Conservation (phyloP, 2,888 invertebrate species). For the Netelia melanura region DNA sequence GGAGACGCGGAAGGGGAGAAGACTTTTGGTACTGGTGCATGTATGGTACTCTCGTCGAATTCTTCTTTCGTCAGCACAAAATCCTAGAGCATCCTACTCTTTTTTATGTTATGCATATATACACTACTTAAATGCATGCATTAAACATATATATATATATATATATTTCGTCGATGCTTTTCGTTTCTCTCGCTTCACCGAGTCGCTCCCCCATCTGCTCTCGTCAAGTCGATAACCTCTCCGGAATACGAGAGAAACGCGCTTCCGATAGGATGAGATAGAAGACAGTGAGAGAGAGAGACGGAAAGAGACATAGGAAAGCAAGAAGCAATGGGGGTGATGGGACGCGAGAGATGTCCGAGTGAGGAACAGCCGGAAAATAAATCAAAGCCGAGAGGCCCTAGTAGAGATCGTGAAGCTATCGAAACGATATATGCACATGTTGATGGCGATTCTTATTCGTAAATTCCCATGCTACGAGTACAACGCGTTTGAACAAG, state of each 20-base stretch:
- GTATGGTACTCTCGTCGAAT: neutral
- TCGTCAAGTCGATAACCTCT: constrained; percentile 60
- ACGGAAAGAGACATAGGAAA: constrained; percentile 1
- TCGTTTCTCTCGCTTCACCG: constrained; percentile 1
- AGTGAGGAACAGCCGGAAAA: constrained; percentile 42
- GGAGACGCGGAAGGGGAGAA: too few relatives aligned
- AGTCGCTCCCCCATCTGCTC: constrained; percentile 35
- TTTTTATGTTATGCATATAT: neutral
- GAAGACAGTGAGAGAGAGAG: neutral
- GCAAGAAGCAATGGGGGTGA: constrained; percentile 32
- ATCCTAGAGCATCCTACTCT: constrained; percentile 11
- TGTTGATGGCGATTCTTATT: neutral
- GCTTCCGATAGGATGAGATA: constrained; percentile 34
- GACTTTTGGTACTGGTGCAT: too few relatives aligned
- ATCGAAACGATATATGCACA: constrained; percentile 28
- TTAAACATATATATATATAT: constrained; percentile 12
- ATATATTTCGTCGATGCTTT: neutral
- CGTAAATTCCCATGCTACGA: neutral
- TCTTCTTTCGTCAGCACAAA: constrained; percentile 34
- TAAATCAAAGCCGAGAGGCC: constrained; percentile 35
- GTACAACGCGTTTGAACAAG: neutral
- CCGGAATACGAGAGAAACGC: constrained; percentile 51
- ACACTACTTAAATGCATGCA: too few relatives aligned
- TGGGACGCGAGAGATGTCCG: constrained; percentile 14
- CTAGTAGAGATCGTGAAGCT: neutral